These are phyloP conservation scores for Zaprionus camerounensis DNA, from an alignment of 1,140 invertebrate genomes.

Conservation along the genomic window DNA sequence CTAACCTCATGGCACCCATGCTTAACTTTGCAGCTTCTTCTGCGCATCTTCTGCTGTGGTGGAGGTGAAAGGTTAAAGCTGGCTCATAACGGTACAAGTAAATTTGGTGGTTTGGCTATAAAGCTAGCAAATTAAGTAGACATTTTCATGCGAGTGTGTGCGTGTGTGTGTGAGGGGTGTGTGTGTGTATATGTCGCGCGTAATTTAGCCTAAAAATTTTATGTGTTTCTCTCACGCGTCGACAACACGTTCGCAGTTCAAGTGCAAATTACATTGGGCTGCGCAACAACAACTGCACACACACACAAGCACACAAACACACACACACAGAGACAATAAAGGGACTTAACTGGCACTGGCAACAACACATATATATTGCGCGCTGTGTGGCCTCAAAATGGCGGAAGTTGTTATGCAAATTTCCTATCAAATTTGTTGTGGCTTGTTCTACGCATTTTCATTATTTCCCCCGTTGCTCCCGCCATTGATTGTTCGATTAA, in stretches of 20 bases:
- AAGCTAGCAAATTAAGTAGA: constrained; percentile 54
- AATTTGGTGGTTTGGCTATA: constrained; percentile 41
- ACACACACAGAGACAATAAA: constrained; percentile 35
- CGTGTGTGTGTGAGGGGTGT: constrained; percentile 4
- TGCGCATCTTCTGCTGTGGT: neutral
- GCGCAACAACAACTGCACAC: constrained; percentile 6
- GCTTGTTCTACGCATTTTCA: constrained; percentile 35
- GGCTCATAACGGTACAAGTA: constrained; percentile 19
- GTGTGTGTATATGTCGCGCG: constrained; percentile 13
- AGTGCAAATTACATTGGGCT: constrained; percentile 65
- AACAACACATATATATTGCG: constrained; percentile 27
- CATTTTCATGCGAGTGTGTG: constrained; percentile 4
- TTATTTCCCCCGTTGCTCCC: constrained; percentile 29
- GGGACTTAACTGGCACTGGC: constrained; percentile 59
- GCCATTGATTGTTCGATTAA: constrained; percentile 35
- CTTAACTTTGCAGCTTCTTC: constrained; percentile 10
- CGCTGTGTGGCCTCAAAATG: constrained; percentile 32
- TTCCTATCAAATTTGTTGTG: constrained; percentile 44
- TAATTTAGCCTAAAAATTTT: constrained; percentile 40
- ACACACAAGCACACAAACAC: constrained; percentile 13
- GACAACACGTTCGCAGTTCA: constrained; percentile 44
- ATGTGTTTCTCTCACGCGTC: constrained; percentile 17
- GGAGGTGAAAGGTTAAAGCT: constrained; percentile 8
- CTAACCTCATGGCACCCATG: neutral
- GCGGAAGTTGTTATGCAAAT: constrained; percentile 75